Percentiles rank a stretch among this genome's conserved stretches.
These are phyloP conservation scores for Drosophila mayri DNA, from an alignment of 1,140 invertebrate species.

Conservation along the genomic window DNA sequence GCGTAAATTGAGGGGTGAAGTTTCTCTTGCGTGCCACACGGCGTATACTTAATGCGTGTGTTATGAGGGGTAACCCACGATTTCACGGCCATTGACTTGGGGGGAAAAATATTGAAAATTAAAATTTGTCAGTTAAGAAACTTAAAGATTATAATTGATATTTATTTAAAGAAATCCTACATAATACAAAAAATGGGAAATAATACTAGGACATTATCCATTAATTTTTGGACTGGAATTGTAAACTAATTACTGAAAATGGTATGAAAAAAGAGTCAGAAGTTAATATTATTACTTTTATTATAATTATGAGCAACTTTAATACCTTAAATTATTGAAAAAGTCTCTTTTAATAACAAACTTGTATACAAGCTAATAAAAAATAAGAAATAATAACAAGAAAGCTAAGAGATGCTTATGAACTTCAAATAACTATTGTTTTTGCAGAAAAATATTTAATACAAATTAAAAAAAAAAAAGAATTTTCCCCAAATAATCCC, in stretches of 20 bases:
- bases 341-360: not conserved
- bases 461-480: not conserved
- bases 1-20: conserved; percentile 30
- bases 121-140: not conserved
- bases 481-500: not conserved
- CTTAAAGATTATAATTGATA: not conserved
- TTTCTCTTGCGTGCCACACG: conserved; percentile 3
- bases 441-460: no score
- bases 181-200: not conserved
- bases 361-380: accelerated
- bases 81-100: not conserved
- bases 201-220: not conserved
- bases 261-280: not conserved
- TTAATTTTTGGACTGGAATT: not conserved
- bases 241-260: not conserved
- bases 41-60: conserved; percentile 22
- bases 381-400: no score
- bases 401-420: no score
- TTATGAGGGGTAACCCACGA: not conserved
- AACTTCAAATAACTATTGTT: not conserved
- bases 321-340: not conserved
- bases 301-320: not conserved
- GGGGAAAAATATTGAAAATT: not conserved
- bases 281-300: not conserved
- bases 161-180: not conserved